Base-by-base conservation (phyloP, 2,113 vertebrate species). In the Actenoides hombroni region DNA sequence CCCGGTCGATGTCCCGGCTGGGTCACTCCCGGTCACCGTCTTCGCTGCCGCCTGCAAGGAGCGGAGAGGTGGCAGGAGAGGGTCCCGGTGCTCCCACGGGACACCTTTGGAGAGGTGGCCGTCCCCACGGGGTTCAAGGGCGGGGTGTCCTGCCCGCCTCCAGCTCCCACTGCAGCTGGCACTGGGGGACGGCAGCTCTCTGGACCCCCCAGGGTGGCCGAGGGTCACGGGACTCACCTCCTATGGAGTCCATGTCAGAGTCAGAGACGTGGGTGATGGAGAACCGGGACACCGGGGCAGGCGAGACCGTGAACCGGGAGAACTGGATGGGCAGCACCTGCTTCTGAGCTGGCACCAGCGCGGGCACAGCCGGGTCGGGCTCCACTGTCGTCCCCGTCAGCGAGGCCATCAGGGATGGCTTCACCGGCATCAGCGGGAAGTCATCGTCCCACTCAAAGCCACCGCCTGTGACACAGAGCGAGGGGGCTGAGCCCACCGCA, bases 251-350 rank as follows among this genome's bases (percentile, higher is more conserved):
- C 83, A 98, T 94, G n/a, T 99, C 99, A 0, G 98, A 98, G 97
- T 99, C 99, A 0, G 99, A 98, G 92, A 99, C 98, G 44, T 99
- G 99, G 11, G 99, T 99, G 97, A 99, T 99, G 97, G 99, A 99
- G 97, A 99, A 99, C 18, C 99, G 99, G 48, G 99, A 99, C 31
- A 98, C 96, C 0, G 93, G 97, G 67, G 99, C 98, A 0, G 99
- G 99, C 2, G 99, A 99, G 48, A 99, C 99, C 0, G 98, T 99
- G 98, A 99, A 99, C 28, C 99, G 98, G 48, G 99, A 99, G 91
- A 97, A 98, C 88, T 98, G 98, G 39, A 95, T 83, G 3, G 97
- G 96, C 46, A 96, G 79, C 39, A 94, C 94, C 44, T 98, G 98
- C 90, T 98, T 98, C 88, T 95, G 86, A 2, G 6, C 53, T 3